These are phyloP conservation scores for Grantiella picta DNA, from an alignment of 2,113 vertebrate genomes.

Conservation along the genomic window DNA sequence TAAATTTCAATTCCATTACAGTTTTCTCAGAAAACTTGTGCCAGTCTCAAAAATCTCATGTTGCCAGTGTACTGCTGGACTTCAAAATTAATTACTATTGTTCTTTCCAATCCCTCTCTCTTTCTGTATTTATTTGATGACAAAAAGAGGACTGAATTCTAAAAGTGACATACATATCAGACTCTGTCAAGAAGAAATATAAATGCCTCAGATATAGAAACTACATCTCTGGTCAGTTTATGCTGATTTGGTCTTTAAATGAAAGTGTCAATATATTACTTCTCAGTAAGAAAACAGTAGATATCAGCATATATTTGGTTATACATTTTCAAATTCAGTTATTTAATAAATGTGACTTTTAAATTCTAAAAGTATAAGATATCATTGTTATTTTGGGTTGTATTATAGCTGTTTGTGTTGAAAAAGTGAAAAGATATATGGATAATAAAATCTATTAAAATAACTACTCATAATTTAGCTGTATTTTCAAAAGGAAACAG, in stretches of 20 bases:
- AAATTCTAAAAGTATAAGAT: background rate
- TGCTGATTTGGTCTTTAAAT: background rate
- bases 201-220: background rate
- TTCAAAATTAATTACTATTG: background rate
- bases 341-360: background rate
- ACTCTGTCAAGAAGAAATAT: background rate
- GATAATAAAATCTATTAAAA: background rate
- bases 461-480: background rate
- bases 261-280: background rate
- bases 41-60: background rate
- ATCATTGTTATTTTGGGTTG: background rate
- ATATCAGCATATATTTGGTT: background rate
- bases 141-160: background rate
- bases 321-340: background rate
- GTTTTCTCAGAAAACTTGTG: background rate
- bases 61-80: background rate
- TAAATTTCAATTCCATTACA: background rate
- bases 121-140: background rate
- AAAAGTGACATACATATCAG: background rate
- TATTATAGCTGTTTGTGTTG: background rate
- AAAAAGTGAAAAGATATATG: background rate
- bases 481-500: background rate
- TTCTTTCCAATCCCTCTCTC: background rate
- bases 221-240: background rate
- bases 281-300: background rate